Conservation (phyloP, 1,140 invertebrate genomes). For the Macrosteles quadrilineatus region DNA sequence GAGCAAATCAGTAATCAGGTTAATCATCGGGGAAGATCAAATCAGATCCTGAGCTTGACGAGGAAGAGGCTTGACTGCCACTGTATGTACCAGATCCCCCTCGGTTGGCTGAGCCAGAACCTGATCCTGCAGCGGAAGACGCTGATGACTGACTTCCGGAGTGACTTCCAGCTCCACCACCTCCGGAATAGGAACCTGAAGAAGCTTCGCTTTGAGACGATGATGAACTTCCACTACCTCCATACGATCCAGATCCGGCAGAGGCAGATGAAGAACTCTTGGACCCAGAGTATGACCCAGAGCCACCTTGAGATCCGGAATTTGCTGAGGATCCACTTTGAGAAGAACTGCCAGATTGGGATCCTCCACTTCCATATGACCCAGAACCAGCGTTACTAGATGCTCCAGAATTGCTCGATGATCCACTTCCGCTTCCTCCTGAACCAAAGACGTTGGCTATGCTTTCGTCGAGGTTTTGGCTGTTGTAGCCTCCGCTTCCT, state of each 20-base stretch:
- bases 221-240: background rate
- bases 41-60: background rate
- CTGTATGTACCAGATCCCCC: background rate
- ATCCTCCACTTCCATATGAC: constrained; percentile 16
- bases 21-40: constrained; percentile 2
- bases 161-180: background rate
- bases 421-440: background rate
- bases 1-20: background rate
- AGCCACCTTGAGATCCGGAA: background rate
- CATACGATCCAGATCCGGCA: background rate
- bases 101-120: background rate
- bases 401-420: constrained; percentile 7
- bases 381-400: constrained; percentile 5
- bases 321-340: background rate
- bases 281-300: background rate
- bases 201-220: background rate
- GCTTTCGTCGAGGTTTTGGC: background rate
- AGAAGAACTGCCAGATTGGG: background rate
- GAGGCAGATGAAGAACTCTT: too few relatives aligned
- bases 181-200: background rate
- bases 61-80: background rate
- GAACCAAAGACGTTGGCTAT: constrained; percentile 9
- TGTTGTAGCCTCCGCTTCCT: too few relatives aligned
- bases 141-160: background rate
- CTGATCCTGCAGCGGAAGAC: background rate